Percentiles rank a stretch among this genome's conserved stretches.
Conservation (phyloP, 1,140 invertebrate species). For the Andricus grossulariae region DNA sequence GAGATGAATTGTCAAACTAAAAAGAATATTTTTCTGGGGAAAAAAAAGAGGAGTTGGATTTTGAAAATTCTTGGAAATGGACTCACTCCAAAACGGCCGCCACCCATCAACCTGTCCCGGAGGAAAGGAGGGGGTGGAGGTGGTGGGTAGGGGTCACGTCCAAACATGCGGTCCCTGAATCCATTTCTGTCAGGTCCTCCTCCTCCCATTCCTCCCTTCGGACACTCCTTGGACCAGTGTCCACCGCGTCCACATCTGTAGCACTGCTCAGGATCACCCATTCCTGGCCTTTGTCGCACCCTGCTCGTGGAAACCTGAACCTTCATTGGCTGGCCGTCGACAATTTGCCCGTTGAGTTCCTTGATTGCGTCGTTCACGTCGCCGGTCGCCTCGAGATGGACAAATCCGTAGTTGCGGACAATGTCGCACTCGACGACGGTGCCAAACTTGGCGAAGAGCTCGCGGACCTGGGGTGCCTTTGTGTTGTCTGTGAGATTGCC, state of each 20-base stretch:
- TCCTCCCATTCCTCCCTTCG: constrained; percentile 82
- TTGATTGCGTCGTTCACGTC: constrained; percentile 90
- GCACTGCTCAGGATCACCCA: constrained; percentile 96
- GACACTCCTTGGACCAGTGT: constrained; percentile 96
- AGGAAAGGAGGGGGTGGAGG: constrained; percentile 90
- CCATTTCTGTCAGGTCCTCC: constrained; percentile 83
- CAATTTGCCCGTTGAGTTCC: constrained; percentile 89
- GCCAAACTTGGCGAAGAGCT: constrained; percentile 91
- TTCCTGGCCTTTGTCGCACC: constrained; percentile 93
- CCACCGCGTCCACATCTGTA: constrained; percentile 95
- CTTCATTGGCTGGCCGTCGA: constrained; percentile 91
- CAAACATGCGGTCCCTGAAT: constrained; percentile 89
- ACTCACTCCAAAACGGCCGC: constrained; percentile 85
- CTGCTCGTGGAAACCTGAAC: constrained; percentile 93
- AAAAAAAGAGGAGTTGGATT: background rate
- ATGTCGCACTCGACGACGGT: constrained; percentile 94
- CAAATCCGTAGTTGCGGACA: constrained; percentile 94
- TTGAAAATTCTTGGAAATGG: constrained; percentile 28
- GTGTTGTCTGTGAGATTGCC: constrained; percentile 93
- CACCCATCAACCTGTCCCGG: constrained; percentile 90
- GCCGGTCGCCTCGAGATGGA: constrained; percentile 89
- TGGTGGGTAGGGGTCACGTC: constrained; percentile 88
- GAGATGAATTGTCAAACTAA: too few relatives aligned
- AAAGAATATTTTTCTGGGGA: too few relatives aligned
- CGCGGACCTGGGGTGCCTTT: constrained; percentile 89